These are phyloP conservation scores for Ceratina calcarata DNA, from an alignment of 1,140 invertebrate genomes.

Conservation along the genomic window DNA sequence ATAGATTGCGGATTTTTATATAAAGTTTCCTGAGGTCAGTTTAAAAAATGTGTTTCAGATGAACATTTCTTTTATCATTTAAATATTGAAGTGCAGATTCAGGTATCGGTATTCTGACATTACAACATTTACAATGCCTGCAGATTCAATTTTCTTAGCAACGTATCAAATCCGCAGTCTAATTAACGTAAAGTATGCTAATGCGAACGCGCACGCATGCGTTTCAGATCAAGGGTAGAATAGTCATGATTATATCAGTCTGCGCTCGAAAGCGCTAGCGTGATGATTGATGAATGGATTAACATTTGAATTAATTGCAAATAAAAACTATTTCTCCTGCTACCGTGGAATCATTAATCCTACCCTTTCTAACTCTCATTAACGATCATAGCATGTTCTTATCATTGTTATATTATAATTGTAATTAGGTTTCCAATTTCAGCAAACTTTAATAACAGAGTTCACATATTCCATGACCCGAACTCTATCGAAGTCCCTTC, in stretches of 20 bases:
- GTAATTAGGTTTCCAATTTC: neutral
- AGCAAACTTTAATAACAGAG: neutral
- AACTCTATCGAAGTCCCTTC: too few species aligned
- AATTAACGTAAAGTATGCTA: neutral
- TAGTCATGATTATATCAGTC: slow-evolving; percentile 14
- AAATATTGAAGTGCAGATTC: too few species aligned
- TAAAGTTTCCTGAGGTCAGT: too few species aligned
- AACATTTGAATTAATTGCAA: neutral
- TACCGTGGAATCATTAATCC: too few species aligned
- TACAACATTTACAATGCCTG: too few species aligned
- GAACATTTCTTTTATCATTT: too few species aligned
- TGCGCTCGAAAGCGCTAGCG: neutral
- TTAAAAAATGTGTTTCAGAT: too few species aligned
- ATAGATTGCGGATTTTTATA: too few species aligned
- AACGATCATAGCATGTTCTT: neutral
- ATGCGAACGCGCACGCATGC: neutral
- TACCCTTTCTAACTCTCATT: neutral
- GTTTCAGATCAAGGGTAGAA: neutral
- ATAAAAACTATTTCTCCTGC: neutral
- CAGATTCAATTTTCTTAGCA: too few species aligned
- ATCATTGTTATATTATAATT: neutral
- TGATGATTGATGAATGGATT: neutral
- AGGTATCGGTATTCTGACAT: too few species aligned
- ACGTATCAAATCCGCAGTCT: too few species aligned
- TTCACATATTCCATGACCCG: neutral